Conservation (phyloP, 30 jellyfish, hydroid and myxozoan species). For the Turritopsis dohrnii region DNA sequence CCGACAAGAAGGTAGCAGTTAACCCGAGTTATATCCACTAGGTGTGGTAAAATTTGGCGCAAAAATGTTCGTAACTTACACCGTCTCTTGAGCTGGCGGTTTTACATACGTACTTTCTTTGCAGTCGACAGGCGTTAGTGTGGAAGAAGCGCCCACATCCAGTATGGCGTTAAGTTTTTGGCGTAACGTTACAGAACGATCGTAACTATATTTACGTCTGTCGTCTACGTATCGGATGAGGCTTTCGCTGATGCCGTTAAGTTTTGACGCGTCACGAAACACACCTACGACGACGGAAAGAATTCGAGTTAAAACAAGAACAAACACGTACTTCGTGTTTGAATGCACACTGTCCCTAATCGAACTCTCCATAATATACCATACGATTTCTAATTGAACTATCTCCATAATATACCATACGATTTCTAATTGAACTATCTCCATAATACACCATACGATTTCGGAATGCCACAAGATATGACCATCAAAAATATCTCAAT, state of each 20-base stretch:
- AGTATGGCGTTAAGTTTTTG: neutral
- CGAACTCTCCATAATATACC: too few species aligned
- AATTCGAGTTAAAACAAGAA: neutral
- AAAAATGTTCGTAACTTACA: neutral
- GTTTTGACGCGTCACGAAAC: constrained; percentile 61
- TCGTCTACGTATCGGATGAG: constrained; percentile 47
- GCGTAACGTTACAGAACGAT: constrained; percentile 42
- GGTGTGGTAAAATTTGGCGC: neutral
- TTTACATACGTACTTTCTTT: neutral
- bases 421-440: too few species aligned
- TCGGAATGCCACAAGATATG: too few species aligned
- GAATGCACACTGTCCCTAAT: too few species aligned
- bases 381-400: too few species aligned
- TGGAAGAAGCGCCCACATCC: neutral
- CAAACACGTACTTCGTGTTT: too few species aligned
- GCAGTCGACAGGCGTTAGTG: neutral
- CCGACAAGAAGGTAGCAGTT: neutral
- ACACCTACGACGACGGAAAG: constrained; percentile 18
- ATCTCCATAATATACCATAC: too few species aligned
- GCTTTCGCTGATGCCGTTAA: constrained; percentile 42
- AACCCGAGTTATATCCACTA: neutral
- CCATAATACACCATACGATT: too few species aligned
- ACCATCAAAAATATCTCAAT: too few species aligned
- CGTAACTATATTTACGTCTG: constrained; percentile 45
- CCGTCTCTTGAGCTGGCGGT: neutral